Evolutionary conservation across 1,140 invertebrate species (phyloP).

Genomic region (Camponotus floridanus): DNA sequence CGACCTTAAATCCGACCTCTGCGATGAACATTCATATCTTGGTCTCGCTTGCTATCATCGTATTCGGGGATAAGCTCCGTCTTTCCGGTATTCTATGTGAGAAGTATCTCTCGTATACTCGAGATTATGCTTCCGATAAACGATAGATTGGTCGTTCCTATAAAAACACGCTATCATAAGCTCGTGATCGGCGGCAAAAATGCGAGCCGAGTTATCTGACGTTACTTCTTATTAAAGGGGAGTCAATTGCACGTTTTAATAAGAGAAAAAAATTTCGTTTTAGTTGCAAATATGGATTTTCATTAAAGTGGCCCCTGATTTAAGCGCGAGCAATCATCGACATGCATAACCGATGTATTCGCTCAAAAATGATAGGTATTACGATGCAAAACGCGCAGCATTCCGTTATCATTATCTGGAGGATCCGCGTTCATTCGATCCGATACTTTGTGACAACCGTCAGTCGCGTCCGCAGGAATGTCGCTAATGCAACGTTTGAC

Average conservation of each 20-base stretch:
- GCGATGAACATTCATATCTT: conserved; percentile 1
- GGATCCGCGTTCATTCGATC: neutral
- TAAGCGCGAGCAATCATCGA: neutral
- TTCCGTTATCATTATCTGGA: neutral
- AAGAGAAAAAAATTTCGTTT: neutral
- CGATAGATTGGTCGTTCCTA: neutral
- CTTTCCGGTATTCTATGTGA: conserved; percentile 18
- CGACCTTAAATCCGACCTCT: conserved; percentile 29
- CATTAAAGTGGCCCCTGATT: neutral
- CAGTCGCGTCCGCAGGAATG: conserved; percentile 24
- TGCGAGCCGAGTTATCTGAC: conserved; percentile 4
- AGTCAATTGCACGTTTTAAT: neutral
- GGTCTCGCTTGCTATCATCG: neutral
- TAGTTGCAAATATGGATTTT: conserved; percentile 5
- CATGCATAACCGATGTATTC: neutral
- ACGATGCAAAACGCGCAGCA: neutral
- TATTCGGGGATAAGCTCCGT: conserved; percentile 17
- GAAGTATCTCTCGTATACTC: conserved; percentile 3
- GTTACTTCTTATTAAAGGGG: conserved; percentile 14
- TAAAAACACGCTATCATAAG: conserved; percentile 7
- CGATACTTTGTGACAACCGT: conserved; percentile 1
- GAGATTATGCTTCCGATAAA: conserved; percentile 23
- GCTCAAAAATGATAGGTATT: no score
- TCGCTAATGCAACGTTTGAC: conserved; percentile 18
- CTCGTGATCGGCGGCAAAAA: conserved; percentile 13